These are phyloP conservation scores for Dusona sp. DNA, from an alignment of 2,888 invertebrate genomes.

Conservation along the genomic window DNA sequence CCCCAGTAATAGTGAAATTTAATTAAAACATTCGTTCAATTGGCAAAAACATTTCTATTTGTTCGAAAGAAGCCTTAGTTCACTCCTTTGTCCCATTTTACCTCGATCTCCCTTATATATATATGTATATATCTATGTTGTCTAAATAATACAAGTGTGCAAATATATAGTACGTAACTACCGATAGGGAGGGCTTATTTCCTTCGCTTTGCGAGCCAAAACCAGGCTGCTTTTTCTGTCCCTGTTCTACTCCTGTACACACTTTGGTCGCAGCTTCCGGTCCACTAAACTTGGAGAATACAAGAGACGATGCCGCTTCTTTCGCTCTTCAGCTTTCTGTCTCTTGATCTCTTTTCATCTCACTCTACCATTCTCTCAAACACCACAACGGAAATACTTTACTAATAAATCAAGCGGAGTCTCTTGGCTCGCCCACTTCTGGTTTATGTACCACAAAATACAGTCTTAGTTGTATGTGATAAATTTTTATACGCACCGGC, in stretches of 20 bases:
- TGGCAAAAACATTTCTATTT: not conserved
- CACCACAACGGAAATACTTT: conserved; percentile 55
- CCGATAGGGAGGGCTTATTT: conserved; percentile 46
- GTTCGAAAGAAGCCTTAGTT: not conserved
- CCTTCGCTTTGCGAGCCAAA: conserved; percentile 41
- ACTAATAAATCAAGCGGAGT: conserved; percentile 64
- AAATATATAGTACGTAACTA: conserved; percentile 20
- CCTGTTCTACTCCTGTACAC: conserved; percentile 23
- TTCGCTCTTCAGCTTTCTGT: conserved; percentile 34
- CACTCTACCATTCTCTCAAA: conserved; percentile 31
- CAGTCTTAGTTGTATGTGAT: conserved; percentile 33
- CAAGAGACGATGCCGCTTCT: conserved; percentile 52
- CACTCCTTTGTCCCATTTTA: not conserved
- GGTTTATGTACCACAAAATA: conserved; percentile 48
- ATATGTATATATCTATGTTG: conserved; percentile 6
- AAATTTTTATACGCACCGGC: not conserved
- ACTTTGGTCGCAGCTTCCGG: conserved; percentile 58
- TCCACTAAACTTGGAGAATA: conserved; percentile 61
- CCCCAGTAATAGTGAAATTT: too few species aligned
- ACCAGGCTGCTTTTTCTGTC: conserved; percentile 55
- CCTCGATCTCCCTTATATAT: not conserved
- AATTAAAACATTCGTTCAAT: not conserved
- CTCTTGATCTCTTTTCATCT: conserved; percentile 1
- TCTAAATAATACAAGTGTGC: conserved; percentile 24
- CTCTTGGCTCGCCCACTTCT: conserved; percentile 62